Evolutionary conservation across 92 coral and sea anemone species (phyloP), one percentile per base, ranked within the genome.

Genomic region (Umimayanthus kanabou): DNA sequence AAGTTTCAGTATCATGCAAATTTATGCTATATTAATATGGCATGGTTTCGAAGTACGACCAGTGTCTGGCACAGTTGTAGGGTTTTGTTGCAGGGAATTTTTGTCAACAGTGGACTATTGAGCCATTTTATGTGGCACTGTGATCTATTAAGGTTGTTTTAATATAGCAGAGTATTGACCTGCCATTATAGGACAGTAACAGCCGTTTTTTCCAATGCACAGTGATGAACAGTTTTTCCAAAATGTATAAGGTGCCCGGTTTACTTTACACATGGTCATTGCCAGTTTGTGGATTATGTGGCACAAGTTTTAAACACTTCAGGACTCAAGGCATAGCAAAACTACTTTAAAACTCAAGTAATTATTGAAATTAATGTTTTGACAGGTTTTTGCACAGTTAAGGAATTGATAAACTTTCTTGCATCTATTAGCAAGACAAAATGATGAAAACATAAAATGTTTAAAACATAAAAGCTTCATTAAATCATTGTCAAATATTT

Each of bases 51-150:
- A 71, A 71, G 6, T 71, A 8, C 4, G 76, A 15, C 40, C 37
- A 40, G 76, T 71, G 74, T 22, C 25, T 71, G 76, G 76, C 76
- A 71, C 76, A 40, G 37, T 71, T 71, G 8, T 71, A 71, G 76
- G 39, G 76, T 71, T 3, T 71, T 71, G 20, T 71, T 71, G 76
- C 76, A 71, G 40, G 76, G 40, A 71, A 71, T 28, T 71, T 71
- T 1, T 40, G 76, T 71, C 76, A 71, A 71, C 76, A 71, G 40
- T 29, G 37, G 37, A 71, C 76, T 14, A 40, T 71, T 71, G 76
- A 40, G 40, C 76, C 40, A 40, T 28, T 71, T 71, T 71, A 15
- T 28, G 76, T 28, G 76, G 76, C 76, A 71, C 39, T 39, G 39
- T 71, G 39, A 71, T 28, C 76, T 71, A n/a, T n/a, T n/a, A 28